Base-by-base conservation (phyloP, 1,140 invertebrate species). In the Heliconius nattereri region DNA sequence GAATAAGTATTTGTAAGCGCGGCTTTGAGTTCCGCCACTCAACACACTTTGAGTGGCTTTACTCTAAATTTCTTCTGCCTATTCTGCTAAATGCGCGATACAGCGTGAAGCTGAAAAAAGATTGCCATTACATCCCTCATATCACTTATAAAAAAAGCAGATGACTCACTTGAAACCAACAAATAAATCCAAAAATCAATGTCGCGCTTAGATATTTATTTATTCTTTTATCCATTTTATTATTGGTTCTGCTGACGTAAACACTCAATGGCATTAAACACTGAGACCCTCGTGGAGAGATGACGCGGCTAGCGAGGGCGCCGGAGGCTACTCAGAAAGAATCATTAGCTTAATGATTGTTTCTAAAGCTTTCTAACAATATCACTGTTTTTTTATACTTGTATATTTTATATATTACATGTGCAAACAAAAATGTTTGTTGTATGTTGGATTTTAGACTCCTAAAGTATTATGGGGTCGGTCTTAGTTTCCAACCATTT, bases 151-250 rank as follows among this genome's bases (percentile, higher is more conserved):
- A 45, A 45, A 5, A 45, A 45, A 45, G 3, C 40, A 45, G 40
- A 45, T 45, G 40, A 45, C 13, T 45, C 40, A 45, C 40, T 45
- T 0, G 40, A 45, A 45, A 45, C 49, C 19, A 19, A 7, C 49
- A 7, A 52, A 52, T 52, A 52, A 52, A 52, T 7, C 49, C 0
- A 57, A 66, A 29, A 23, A 26, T 13, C 60, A 66, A 66, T 20
- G n/a, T 23, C 26, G 29, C 3, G 8, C 13, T 66, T 11, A 66
- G 23, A 66, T 66, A 66, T 66, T 60, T 66, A 66, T 66, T 60
- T 60, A 60, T 60, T 60, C 20, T 60, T 60, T 60, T 60, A 60
- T 60, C 20, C 57, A 60, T 60, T 66, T 72, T n/a, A 72, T 72
- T 72, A 40, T 40, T 72, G 71, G 19, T n/a, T 72, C 37, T 72